Evolutionary conservation across 2,888 invertebrate genomes (phyloP).

Genomic region (Eristalis pertinax): DNA sequence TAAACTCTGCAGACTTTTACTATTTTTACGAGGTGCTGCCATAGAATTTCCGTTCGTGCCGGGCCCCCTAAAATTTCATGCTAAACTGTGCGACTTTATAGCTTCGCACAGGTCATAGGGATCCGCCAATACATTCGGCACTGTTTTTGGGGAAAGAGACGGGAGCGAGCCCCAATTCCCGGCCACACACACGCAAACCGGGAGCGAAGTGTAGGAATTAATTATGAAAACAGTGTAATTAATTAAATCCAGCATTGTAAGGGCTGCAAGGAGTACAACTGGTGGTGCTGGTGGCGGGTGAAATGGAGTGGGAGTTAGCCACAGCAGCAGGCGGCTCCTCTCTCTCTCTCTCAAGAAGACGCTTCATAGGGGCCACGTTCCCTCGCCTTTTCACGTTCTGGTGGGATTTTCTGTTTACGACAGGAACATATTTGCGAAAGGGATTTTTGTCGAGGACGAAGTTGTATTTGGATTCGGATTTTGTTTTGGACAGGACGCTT

Average conservation of each 20-base stretch:
- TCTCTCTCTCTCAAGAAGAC: not conserved
- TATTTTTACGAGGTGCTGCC: constrained; percentile 54
- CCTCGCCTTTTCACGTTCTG: not conserved
- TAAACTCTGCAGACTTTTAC: constrained; percentile 12
- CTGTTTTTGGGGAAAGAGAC: not conserved
- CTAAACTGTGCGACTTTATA: constrained; percentile 39
- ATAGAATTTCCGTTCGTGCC: constrained; percentile 22
- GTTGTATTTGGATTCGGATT: not conserved
- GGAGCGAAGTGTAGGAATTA: constrained; percentile 57
- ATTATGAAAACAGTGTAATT: constrained; percentile 63
- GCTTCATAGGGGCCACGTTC: too few species aligned
- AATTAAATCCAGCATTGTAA: constrained; percentile 52
- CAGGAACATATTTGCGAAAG: constrained; percentile 27
- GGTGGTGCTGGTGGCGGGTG: not conserved
- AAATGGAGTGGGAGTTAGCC: not conserved
- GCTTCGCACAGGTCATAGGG: constrained; percentile 14
- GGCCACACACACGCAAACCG: constrained; percentile 10
- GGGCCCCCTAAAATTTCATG: constrained; percentile 37
- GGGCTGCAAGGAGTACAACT: not conserved
- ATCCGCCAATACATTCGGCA: not conserved
- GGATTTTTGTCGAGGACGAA: not conserved
- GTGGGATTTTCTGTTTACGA: constrained; percentile 37
- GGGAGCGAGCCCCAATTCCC: not conserved
- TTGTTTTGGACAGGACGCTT: not conserved
- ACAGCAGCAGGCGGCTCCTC: not conserved